Evolutionary conservation across 2,113 vertebrate genomes (phyloP).

Genomic region (Podilymbus podiceps): DNA sequence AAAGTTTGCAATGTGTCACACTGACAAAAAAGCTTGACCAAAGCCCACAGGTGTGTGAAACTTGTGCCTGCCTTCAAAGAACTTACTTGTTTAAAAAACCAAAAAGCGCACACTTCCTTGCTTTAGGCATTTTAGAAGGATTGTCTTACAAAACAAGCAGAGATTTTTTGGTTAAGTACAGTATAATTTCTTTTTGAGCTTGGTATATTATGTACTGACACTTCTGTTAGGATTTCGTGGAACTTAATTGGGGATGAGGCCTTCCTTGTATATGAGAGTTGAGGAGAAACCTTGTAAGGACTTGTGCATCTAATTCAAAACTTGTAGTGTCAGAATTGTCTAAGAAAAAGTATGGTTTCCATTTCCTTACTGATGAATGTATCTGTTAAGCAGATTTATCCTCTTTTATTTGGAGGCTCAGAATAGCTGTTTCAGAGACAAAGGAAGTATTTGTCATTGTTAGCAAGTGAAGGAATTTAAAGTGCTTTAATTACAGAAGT

Average conservation of each 20-base stretch:
- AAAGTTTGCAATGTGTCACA: neutral
- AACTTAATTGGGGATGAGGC: neutral
- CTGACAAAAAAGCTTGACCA: neutral
- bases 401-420: neutral
- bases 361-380: neutral
- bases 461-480: neutral
- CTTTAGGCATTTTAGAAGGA: neutral
- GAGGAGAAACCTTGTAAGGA: neutral
- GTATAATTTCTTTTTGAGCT: neutral
- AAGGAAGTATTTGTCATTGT: neutral
- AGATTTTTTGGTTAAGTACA: neutral
- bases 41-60: neutral
- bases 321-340: neutral
- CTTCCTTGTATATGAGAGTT: neutral
- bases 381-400: neutral
- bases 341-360: neutral
- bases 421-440: neutral
- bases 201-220: neutral
- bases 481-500: neutral
- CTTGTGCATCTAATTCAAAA: neutral
- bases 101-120: neutral
- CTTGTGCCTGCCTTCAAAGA: neutral
- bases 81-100: neutral
- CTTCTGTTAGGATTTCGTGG: neutral
- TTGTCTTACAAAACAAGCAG: neutral